phyloP scores from a whole-genome alignment of 2,888 invertebrate species.

The Polylopha cassiicola region DNA sequence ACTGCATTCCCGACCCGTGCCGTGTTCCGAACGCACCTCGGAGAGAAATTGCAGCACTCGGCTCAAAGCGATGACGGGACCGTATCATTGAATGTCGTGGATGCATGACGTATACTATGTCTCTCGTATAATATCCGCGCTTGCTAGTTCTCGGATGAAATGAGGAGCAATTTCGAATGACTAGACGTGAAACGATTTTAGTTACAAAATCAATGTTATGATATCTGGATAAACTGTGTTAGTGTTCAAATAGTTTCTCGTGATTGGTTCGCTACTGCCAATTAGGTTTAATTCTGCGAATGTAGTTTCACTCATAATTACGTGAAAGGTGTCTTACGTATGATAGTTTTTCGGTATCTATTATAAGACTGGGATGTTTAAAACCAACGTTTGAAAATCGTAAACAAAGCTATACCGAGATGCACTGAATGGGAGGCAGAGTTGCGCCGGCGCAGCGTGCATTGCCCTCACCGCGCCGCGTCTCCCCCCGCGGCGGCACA shows the following conservation, averaged over 20 bases:
- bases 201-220: too few relatives aligned
- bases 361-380: too few relatives aligned
- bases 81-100: slow-evolving; percentile 59
- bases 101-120: slow-evolving; percentile 29
- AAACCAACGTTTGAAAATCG: slow-evolving; percentile 42
- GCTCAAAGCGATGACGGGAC: slow-evolving; percentile 63
- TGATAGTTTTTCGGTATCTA: too few relatives aligned
- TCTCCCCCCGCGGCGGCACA: slow-evolving; percentile 45
- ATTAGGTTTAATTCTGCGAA: too few relatives aligned
- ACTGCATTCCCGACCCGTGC: slow-evolving; percentile 51
- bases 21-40: slow-evolving; percentile 39
- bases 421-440: slow-evolving; percentile 60
- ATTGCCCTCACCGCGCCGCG: slow-evolving; percentile 58
- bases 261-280: too few relatives aligned
- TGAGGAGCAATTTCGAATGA: too few relatives aligned
- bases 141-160: too few relatives aligned
- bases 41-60: slow-evolving; percentile 60
- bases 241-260: too few relatives aligned
- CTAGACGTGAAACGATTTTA: too few relatives aligned
- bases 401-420: slow-evolving; percentile 56
- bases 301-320: too few relatives aligned
- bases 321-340: too few relatives aligned
- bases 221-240: too few relatives aligned
- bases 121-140: slow-evolving; percentile 13
- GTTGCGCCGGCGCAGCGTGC: slow-evolving; percentile 67